These are phyloP conservation scores for Argyrosomus japonicus DNA, from an alignment of 2,113 vertebrate genomes.

Conservation along the genomic window DNA sequence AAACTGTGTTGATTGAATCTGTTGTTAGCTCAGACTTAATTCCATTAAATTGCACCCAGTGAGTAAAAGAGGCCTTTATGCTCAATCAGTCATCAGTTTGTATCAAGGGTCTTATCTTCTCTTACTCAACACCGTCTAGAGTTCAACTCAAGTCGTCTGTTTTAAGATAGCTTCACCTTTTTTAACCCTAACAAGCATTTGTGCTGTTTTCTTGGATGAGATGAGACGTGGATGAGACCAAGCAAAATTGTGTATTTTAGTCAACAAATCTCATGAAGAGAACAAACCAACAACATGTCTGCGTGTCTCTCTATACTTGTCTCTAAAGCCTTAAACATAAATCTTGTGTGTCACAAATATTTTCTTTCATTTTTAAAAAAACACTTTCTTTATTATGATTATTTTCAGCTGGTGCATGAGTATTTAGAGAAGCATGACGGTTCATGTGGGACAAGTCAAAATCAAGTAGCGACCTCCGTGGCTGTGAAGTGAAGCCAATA, in stretches of 20 bases:
- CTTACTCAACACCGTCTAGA: slow-evolving; percentile 36
- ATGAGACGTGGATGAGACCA: no score
- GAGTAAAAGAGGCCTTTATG: neutral
- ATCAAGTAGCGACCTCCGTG: no score
- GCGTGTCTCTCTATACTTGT: neutral
- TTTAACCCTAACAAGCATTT: neutral
- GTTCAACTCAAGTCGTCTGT: slow-evolving; percentile 17
- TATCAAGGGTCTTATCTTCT: slow-evolving; percentile 35
- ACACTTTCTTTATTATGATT: neutral
- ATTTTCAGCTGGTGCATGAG: neutral
- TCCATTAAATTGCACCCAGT: neutral
- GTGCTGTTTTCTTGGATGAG: neutral
- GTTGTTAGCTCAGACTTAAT: slow-evolving; percentile 7
- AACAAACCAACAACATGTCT: neutral
- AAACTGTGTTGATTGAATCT: neutral
- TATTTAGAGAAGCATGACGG: neutral
- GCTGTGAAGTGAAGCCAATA: no score
- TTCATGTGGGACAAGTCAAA: no score
- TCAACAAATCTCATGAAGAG: neutral
- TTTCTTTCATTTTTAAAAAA: neutral
- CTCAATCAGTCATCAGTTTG: neutral
- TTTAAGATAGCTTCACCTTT: slow-evolving; percentile 7
- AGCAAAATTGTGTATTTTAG: no score
- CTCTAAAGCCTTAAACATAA: neutral
- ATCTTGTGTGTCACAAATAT: neutral